Percentiles rank a stretch among this genome's conserved stretches.
These are phyloP conservation scores for Drosophila sulfurigaster DNA, from an alignment of 1,140 invertebrate species.

Conservation along the genomic window DNA sequence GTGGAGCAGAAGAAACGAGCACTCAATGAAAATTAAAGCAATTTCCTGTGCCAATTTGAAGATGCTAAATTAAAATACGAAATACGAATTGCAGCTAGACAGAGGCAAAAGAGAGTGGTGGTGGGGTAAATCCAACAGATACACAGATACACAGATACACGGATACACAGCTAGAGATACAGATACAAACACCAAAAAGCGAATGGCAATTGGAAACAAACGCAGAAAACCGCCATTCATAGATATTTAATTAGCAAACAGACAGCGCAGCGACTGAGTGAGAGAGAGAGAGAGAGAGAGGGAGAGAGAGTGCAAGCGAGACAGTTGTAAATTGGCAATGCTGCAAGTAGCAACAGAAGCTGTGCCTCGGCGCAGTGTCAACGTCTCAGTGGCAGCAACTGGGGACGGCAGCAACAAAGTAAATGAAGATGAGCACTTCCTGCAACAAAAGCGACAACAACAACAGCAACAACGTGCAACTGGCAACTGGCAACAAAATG, in stretches of 20 bases:
- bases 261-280: conserved; percentile 4
- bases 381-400: conserved; percentile 9
- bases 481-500: not conserved
- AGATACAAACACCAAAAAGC: conserved; percentile 26
- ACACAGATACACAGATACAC: conserved; percentile 11
- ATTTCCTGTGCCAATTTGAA: conserved; percentile 81
- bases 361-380: conserved; percentile 27
- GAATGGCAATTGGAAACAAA: conserved; percentile 35
- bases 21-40: conserved; percentile 83
- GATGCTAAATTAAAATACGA: conserved; percentile 79
- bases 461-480: conserved; percentile 31
- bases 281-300: conserved; percentile 2
- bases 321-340: conserved; percentile 71
- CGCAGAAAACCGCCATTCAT: conserved; percentile 75
- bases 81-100: conserved; percentile 45
- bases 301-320: conserved; percentile 2
- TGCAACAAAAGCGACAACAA: conserved; percentile 79
- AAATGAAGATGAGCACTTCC: conserved; percentile 83
- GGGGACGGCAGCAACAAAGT: conserved; percentile 69
- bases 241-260: conserved; percentile 84
- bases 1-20: conserved; percentile 44
- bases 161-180: conserved; percentile 24
- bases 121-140: conserved; percentile 25
- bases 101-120: conserved; percentile 21
- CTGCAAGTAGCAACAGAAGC: conserved; percentile 19